Percentiles rank a stretch among this genome's conserved stretches.
phyloP scores from a whole-genome alignment of 2,888 invertebrate species.

The Pachymerium ferrugineum region DNA sequence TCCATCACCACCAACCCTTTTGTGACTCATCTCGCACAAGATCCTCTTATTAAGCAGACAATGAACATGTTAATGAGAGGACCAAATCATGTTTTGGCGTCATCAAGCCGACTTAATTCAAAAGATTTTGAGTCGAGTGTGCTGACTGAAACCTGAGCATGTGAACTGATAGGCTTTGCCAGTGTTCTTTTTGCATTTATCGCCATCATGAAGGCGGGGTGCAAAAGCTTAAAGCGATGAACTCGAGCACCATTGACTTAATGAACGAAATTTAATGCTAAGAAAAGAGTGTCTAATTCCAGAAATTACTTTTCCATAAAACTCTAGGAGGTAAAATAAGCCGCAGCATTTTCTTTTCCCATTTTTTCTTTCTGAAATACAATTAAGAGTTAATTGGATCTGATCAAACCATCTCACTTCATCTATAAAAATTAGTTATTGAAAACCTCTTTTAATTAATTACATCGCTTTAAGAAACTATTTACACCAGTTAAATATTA shows the following conservation, averaged over 20 bases:
- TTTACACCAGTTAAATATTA: too few species aligned
- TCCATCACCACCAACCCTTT: neutral
- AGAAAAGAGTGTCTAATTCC: neutral
- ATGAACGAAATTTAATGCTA: constrained; percentile 16
- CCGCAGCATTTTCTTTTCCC: too few species aligned
- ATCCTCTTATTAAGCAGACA: constrained; percentile 24
- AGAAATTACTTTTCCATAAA: constrained; percentile 22
- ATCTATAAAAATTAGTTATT: too few species aligned
- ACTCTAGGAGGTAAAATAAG: neutral
- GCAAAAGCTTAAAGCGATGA: constrained; percentile 24
- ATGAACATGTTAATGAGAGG: constrained; percentile 25
- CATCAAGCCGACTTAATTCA: constrained; percentile 21
- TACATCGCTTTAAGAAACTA: too few species aligned
- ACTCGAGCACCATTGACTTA: constrained; percentile 17
- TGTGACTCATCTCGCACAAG: constrained; percentile 1
- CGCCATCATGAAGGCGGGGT: constrained; percentile 12
- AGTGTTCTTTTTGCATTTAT: constrained; percentile 22
- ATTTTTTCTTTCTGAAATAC: neutral
- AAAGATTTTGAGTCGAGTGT: constrained; percentile 17
- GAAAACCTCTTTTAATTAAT: too few species aligned
- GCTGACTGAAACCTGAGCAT: constrained; percentile 16
- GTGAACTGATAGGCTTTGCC: constrained; percentile 17
- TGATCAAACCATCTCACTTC: too few species aligned
- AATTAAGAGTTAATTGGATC: neutral
- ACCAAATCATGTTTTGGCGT: constrained; percentile 27